Base-by-base conservation (phyloP, 2,888 invertebrate genomes). In the Pherbina coryleti region DNA sequence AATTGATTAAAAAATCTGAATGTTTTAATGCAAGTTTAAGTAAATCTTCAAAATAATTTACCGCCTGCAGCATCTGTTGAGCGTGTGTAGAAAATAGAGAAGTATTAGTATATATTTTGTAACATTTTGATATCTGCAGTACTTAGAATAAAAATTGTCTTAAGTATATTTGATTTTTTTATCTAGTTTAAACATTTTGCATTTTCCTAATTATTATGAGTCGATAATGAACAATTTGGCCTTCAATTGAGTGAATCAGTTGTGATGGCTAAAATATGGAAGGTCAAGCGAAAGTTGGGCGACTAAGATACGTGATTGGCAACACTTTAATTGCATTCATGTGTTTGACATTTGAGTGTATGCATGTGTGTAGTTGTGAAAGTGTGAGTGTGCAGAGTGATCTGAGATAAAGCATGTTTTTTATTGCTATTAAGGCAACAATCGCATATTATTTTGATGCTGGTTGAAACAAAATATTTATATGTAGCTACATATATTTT, bases 1-100 rank as follows among this genome's bases (percentile, higher is more conserved):
- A 64, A 62, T 19, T 25, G 55, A 69, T 74, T 44, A 60, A 25
- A 64, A 64, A 75, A 62, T 57, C 17, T 73, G 55, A 57, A 17
- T 60, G 78, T 14, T 78, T 77, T 79, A 31, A 80, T 80, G 79
- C 80, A 80, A 51, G 66, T 70, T 19, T 19, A 62, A 73, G 55
- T 75, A 69, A 57, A 66, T 76, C 72, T 76, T 11, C 79, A 78
- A 73, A 74, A 83, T 80, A 83, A 83, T 84, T 87, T 85, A 87
- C 87, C 86, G 86, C 86, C 87, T 85, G 87, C 87, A 84, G 87
- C 87, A 88, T 88, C 87, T 87, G 87, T 88, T 82, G 84, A 85
- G 85, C 87, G 85, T 86, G 86, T 77, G 66, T 66, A 22, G 55
- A 67, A 72, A 75, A 75, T 67, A 75, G 67, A 75, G 55, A 75